Evolutionary conservation across 1,140 invertebrate species (phyloP).

Genomic region (Hestina assimilis): DNA sequence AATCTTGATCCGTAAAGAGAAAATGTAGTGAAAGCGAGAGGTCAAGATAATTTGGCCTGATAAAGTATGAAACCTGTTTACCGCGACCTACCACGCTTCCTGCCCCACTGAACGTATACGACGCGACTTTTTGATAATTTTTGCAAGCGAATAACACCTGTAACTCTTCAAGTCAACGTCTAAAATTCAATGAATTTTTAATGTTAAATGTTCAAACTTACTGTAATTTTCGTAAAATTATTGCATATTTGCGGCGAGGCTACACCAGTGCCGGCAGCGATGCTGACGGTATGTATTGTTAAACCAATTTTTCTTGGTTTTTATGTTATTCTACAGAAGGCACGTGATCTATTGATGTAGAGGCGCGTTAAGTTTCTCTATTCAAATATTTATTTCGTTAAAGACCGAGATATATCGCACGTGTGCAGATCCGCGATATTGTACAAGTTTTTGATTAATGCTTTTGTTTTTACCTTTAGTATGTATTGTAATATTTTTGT

Average conservation of each 20-base stretch:
- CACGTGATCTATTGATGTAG: constrained; percentile 15
- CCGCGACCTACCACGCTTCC: constrained; percentile 51
- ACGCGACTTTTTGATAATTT: constrained; percentile 25
- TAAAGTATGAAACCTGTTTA: constrained; percentile 50
- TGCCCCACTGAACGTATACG: constrained; percentile 31
- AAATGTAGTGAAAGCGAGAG: constrained; percentile 11
- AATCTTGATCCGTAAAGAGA: background rate
- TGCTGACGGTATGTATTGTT: constrained; percentile 16
- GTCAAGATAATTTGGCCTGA: constrained; percentile 30
- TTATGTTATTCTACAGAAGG: constrained; percentile 18
- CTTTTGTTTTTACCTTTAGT: too few relatives aligned
- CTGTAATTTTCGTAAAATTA: constrained; percentile 36
- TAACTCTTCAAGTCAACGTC: constrained; percentile 3
- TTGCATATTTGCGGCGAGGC: constrained; percentile 29
- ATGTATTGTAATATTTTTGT: too few relatives aligned
- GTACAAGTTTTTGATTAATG: too few relatives aligned
- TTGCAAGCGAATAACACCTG: constrained; percentile 14
- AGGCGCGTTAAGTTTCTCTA: background rate
- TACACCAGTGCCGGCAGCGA: constrained; percentile 13
- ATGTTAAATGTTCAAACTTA: background rate
- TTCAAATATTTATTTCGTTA: background rate
- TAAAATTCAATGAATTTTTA: constrained; percentile 9
- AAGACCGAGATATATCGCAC: background rate
- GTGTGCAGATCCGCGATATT: too few relatives aligned
- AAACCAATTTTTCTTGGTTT: constrained; percentile 23